Evolutionary conservation across 2,888 invertebrate genomes (phyloP), one percentile per base, ranked within the genome.

Genomic region (Ischnus inquisitorius): DNA sequence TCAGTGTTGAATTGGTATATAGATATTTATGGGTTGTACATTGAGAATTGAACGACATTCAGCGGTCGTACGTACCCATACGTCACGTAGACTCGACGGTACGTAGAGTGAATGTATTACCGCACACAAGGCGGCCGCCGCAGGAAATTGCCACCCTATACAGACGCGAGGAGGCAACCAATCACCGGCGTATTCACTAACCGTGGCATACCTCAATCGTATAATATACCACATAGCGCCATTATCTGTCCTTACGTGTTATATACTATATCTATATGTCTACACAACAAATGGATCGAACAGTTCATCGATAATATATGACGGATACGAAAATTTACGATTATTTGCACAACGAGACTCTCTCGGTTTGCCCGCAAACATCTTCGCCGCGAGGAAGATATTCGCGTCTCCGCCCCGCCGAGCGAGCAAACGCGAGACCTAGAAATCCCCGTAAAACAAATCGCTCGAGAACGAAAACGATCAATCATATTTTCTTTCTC

Each of bases 121-220:
- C 51, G 72, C 62, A 72, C 48, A 51, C 51, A 19, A 28, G 74
- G 68, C 48, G 54, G 51, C 78, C 39, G 48, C 75, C 68, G 72
- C 74, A 69, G 84, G 81, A 84, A 84, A 84, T 84, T 84, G 77
- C 74, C 68, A 81, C 57, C 80, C 72, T 51, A 80, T 60, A 74
- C 46, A 64, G 77, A 78, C 75, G 80, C 80, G 76, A n/a, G 69
- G 64, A 78, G 64, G 5, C 78, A 64, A 74, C 78, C 81, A 84
- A 84, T 84, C 81, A 81, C 74, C 78, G 72, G 16, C 57, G 80
- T 69, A 84, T 84, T 84, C 78, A 78, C 68, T 19, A 48, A 41
- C 41, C 62, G 68, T 25, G 69, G 64, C 62, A 28, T 74, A 57
- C 74, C 64, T 51, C 68, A 65, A 74, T 74, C 57, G 48, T 39